phyloP scores from a whole-genome alignment of 2,113 vertebrate genomes.

The Oostethus manadensis region DNA sequence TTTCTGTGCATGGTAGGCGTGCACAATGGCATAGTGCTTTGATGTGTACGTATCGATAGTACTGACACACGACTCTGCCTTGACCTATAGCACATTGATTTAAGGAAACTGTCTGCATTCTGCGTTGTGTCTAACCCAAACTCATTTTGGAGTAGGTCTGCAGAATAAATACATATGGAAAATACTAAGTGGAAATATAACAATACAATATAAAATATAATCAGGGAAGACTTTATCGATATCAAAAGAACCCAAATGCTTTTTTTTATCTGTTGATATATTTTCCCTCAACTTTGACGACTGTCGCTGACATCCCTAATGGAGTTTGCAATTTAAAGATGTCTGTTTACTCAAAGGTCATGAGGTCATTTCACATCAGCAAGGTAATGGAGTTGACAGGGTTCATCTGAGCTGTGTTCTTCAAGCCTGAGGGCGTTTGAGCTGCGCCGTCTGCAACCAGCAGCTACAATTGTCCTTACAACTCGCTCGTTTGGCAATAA shows the following conservation, averaged over 20 bases:
- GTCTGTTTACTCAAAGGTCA: conserved; percentile 63
- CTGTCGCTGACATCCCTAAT: conserved; percentile 29
- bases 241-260: background rate
- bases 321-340: conserved; percentile 36
- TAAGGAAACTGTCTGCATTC: conserved; percentile 39
- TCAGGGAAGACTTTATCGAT: background rate
- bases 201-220: too few relatives aligned
- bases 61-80: conserved; percentile 62
- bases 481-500: conserved; percentile 37
- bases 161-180: conserved; percentile 20
- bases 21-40: conserved; percentile 63
- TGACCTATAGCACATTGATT: conserved; percentile 71
- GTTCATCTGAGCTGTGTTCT: conserved; percentile 52
- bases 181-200: conserved; percentile 22
- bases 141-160: conserved; percentile 35
- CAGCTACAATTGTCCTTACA: conserved; percentile 46
- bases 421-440: conserved; percentile 43
- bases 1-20: conserved; percentile 62
- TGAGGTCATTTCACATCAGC: conserved; percentile 56
- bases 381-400: conserved; percentile 69
- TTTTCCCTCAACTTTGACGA: conserved; percentile 5
- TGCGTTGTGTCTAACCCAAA: conserved; percentile 44
- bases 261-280: conserved; percentile 4
- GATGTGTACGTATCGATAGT: conserved; percentile 64
- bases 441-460: conserved; percentile 37